These are phyloP conservation scores for Brenthis hecate DNA, from an alignment of 2,888 invertebrate species.

Conservation along the genomic window DNA sequence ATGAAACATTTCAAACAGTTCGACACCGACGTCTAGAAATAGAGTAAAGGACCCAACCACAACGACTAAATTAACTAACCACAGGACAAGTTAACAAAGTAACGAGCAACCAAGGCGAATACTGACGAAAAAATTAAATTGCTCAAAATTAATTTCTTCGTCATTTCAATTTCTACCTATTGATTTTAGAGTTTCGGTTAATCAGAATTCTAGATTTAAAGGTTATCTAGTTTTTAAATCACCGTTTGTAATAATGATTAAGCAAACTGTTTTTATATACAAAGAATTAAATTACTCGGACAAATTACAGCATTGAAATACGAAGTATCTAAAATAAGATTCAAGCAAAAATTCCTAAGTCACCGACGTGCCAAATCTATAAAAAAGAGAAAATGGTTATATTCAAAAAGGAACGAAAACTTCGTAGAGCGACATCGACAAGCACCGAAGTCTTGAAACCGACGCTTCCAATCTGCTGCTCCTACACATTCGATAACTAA, in stretches of 20 bases:
- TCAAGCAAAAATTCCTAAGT: conserved; percentile 1
- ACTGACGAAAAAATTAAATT: background rate
- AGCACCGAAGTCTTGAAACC: conserved; percentile 39
- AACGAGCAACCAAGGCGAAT: conserved; percentile 8
- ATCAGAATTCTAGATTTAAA: too few relatives aligned
- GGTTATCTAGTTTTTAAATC: too few relatives aligned
- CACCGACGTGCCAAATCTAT: conserved; percentile 23
- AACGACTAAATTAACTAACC: conserved; percentile 33
- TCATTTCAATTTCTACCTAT: background rate
- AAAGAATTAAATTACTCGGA: background rate
- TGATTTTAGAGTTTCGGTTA: too few relatives aligned
- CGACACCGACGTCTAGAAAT: conserved; percentile 8
- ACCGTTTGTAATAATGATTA: too few relatives aligned
- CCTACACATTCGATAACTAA: conserved; percentile 27
- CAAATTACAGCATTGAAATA: background rate
- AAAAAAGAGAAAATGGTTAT: conserved; percentile 29
- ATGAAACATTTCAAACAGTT: conserved; percentile 5
- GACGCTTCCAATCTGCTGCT: conserved; percentile 42
- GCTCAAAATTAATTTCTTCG: background rate
- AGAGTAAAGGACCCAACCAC: conserved; percentile 29
- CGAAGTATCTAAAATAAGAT: background rate
- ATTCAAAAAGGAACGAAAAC: conserved; percentile 33
- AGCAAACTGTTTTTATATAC: background rate
- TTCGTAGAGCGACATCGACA: conserved; percentile 34
- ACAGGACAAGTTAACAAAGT: conserved; percentile 28